Evolutionary conservation across 2,797 vertebrate species (phyloP).

Genomic region (Crypturellus tataupa): DNA sequence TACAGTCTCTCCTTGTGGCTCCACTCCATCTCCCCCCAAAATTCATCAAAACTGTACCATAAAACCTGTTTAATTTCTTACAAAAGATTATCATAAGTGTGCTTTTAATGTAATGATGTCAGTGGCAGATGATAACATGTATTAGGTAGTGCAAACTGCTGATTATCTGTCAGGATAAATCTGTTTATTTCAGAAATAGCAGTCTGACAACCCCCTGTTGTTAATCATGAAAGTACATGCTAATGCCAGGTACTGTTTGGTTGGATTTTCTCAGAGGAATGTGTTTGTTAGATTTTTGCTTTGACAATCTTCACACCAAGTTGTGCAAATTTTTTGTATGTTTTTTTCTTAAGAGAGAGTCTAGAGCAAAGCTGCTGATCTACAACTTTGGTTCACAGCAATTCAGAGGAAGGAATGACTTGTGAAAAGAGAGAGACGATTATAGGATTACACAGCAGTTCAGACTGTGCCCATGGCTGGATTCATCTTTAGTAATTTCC

Average conservation of each 20-base stretch:
- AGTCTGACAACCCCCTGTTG: constrained; percentile 75
- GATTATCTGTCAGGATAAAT: constrained; percentile 84
- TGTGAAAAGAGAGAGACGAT: constrained; percentile 69
- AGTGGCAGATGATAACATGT: constrained; percentile 78
- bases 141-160: constrained; percentile 80
- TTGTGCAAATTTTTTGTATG: constrained; percentile 2
- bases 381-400: constrained; percentile 23
- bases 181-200: constrained; percentile 81
- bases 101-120: constrained; percentile 83
- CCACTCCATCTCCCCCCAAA: background rate
- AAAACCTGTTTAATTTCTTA: constrained; percentile 82
- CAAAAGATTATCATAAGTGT: constrained; percentile 81
- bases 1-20: constrained; percentile 1
- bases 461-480: constrained; percentile 2
- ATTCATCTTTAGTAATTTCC: constrained; percentile 50
- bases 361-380: constrained; percentile 6
- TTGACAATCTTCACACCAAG: constrained; percentile 34
- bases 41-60: constrained; percentile 60
- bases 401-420: constrained; percentile 35
- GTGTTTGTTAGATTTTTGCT: constrained; percentile 53
- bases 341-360: background rate
- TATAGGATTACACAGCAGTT: constrained; percentile 72
- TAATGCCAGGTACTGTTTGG: constrained; percentile 71
- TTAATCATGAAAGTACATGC: constrained; percentile 78
- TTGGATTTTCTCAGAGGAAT: constrained; percentile 58